A percentile compares a stretch with the other conserved stretches of the same genome.
Conservation (phyloP, 2,888 invertebrate genomes). For the Ophion ventricosus region DNA sequence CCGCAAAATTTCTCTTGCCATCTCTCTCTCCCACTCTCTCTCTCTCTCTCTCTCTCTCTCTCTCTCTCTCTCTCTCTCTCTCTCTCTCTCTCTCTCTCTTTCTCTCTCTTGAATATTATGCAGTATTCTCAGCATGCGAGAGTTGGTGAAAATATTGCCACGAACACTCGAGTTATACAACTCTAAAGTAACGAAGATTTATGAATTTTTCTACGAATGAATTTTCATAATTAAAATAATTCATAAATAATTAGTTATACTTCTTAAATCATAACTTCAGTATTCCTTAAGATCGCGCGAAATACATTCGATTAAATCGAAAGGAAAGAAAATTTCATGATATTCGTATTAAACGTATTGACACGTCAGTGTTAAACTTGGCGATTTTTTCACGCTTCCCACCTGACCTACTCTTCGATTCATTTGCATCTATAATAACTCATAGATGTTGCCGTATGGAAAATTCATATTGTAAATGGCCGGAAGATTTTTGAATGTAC, state of each 20-base stretch:
- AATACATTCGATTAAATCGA: too few species aligned
- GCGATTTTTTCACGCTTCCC: too few species aligned
- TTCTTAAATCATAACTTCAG: too few species aligned
- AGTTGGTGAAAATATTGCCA: slow-evolving; percentile 3
- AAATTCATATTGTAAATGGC: not conserved
- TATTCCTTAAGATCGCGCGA: too few species aligned
- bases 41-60: not conserved
- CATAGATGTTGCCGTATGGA: too few species aligned
- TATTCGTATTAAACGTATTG: too few species aligned
- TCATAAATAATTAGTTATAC: too few species aligned
- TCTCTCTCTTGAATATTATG: slow-evolving; percentile 3
- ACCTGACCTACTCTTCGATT: too few species aligned
- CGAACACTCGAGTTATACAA: slow-evolving; percentile 2
- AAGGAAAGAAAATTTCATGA: too few species aligned
- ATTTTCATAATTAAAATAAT: not conserved
- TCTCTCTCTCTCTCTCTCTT: not conserved
- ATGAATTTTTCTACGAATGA: not conserved
- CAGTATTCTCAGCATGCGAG: slow-evolving; percentile 6
- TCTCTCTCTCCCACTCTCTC: not conserved
- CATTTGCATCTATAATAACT: too few species aligned
- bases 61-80: slow-evolving; percentile 19
- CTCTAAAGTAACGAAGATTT: not conserved
- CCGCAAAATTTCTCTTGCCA: slow-evolving; percentile 36
- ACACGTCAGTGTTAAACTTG: too few species aligned
- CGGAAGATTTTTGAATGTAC: not conserved